These are phyloP conservation scores for Drosophila bocki DNA, from an alignment of 1,140 invertebrate species.

Conservation along the genomic window DNA sequence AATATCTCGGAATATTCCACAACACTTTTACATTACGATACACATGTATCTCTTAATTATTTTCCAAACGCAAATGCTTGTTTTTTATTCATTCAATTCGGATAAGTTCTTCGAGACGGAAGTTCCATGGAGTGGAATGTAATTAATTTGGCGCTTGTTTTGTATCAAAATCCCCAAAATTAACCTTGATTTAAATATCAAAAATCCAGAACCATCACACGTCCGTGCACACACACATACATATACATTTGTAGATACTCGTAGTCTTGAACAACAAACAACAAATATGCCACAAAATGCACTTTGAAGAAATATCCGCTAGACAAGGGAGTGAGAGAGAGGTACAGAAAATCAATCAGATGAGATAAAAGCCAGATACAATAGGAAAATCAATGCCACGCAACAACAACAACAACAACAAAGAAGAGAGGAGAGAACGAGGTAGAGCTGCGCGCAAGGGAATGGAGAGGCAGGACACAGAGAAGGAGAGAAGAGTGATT, in stretches of 20 bases:
- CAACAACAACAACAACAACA: constrained; percentile 3
- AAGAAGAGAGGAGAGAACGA: background rate
- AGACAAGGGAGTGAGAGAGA: background rate
- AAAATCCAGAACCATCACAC: constrained; percentile 10
- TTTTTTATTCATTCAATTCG: constrained; percentile 4
- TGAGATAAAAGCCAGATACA: background rate
- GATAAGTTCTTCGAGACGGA: background rate
- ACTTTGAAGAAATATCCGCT: constrained; percentile 18
- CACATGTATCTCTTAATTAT: background rate
- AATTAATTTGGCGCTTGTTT: constrained; percentile 17
- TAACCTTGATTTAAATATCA: constrained; percentile 8
- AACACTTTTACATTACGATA: background rate
- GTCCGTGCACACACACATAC: constrained; percentile 31
- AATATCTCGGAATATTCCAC: constrained; percentile 6
- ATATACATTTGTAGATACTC: constrained; percentile 48
- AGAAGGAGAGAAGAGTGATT: background rate
- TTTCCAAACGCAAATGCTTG: constrained; percentile 1
- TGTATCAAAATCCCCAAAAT: constrained; percentile 40
- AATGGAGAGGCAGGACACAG: background rate
- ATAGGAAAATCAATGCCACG: constrained; percentile 9
- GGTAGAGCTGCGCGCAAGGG: background rate
- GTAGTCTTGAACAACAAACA: constrained; percentile 20
- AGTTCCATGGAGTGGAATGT: background rate
- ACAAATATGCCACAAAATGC: constrained; percentile 17
- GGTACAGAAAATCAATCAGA: constrained; percentile 3